Evolutionary conservation across 1,140 invertebrate genomes (phyloP), one percentile per base, ranked within the genome.

Genomic region (Conus betulinus): DNA sequence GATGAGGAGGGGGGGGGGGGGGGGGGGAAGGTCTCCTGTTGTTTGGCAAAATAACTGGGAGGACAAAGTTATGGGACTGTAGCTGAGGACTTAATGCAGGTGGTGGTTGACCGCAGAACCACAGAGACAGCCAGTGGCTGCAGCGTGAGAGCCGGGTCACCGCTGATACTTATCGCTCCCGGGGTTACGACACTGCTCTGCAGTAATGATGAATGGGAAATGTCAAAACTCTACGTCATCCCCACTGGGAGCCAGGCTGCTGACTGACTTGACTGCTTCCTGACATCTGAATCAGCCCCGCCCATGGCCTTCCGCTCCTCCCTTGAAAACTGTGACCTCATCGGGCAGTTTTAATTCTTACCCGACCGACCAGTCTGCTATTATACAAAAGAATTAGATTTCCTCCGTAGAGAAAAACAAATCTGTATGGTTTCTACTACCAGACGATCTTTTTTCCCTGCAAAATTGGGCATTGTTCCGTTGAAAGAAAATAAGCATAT

Each of bases 191-290:
- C 82, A 84, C 23, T 7, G 82, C 52, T 60, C 55, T 39, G n/a
- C 55, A 4, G 82, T 84, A 84, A 84, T 84, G 82, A 84, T 84
- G 82, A 84, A 84, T 83, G 82, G 82, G 82, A 84, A 84, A 84
- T 84, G 82, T 84, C 82, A 84, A 63, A 60, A 84, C 82, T 84
- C 27, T 23, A 63, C 82, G 82, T 84, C 82, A 63, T 84, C 23
- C 11, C 57, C 82, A 52, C 55, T 23, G 15, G 39, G 78, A 79
- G 78, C 27, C 78, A 39, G 51, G 27, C 51, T 8, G 51, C 78
- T 51, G 51, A 15, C 78, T 79, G 78, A 39, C n/a, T 63, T 23
- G 25, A 23, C 57, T 53, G 13, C 13, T 84, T 53, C 55, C 52
- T 55, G 13, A 25, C 81, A 17, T 17, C 52, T 51, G 7, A 6